Evolutionary conservation across 2,797 vertebrate genomes (phyloP), one percentile per base, ranked within the genome.

Genomic region (Merluccius polli): DNA sequence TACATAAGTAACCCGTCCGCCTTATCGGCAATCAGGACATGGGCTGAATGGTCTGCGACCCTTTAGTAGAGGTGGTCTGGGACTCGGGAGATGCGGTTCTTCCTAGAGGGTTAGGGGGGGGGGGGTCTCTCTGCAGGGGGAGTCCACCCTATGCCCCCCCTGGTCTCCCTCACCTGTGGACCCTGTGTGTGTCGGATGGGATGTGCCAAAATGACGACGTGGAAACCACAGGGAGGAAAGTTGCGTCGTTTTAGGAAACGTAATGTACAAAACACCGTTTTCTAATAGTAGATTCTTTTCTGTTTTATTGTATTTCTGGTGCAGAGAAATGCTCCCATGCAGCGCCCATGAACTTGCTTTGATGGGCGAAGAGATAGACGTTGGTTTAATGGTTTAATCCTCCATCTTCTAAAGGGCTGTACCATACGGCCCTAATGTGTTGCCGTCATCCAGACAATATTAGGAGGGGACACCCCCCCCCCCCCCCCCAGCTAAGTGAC

Each of bases 161-260:
- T 70, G 74, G 31, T 29, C 75, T 77, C 71, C 63, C 77, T 88
- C 90, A 89, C 87, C 86, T 88, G 87, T 88, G 88, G 44, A 35
- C 38, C 4, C 73, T 52, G 41, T 48, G 85, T 83, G 83, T 89
- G 87, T 83, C 86, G 77, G 79, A 30, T 31, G 41, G 41, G 7
- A 32, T 32, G 29, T 1, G 7, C 29, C 67, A 31, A 1, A 31
- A 30, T 15, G 21, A 1, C 5, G 3, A 63, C 24, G 27, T 24
- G n/a, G 52, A 27, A 8, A 65, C 1, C 0, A 11, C 29, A n/a
- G n/a, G n/a, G n/a, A n/a, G n/a, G n/a, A n/a, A n/a, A n/a, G 3
- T 32, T 31, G 30, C 8, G 12, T 69, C 13, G 30, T 32, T 16
- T 69, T 7, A 16, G 16, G 67, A 16, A 31, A 18, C 44, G 16